Evolutionary conservation across 2,113 vertebrate genomes (phyloP), one percentile per base, ranked within the genome.

Genomic region (Cettia cetti): DNA sequence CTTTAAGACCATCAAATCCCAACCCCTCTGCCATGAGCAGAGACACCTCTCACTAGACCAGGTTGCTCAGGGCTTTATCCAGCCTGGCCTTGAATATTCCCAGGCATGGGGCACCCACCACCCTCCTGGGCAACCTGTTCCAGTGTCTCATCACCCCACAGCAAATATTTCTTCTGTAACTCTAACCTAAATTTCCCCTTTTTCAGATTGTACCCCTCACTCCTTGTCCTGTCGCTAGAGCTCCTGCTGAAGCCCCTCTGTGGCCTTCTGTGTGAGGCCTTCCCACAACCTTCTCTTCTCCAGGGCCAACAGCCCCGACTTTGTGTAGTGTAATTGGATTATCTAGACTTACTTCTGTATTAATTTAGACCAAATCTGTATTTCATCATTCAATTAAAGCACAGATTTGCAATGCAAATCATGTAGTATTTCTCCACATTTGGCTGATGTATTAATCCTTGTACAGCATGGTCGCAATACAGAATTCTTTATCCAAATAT

Each of bases 1-100:
- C 9, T 39, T 39, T 15, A 30, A 60, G 4, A 18, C 20, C 33
- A 26, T 1, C 7, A 9, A n/a, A 23, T 24, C 15, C 37, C 27
- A 7, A 1, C 1, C 0, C 4, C 3, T 8, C 45, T n/a, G 44
- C 37, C 16, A 7, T 15, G 9, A 23, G 7, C 69, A 82, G 30
- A 3, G 45, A n/a, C 7, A 18, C 2, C 6, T 66, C 28, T 39
- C 39, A 5, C 28, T 4, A 30, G 28, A 47, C 11, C 39, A 53
- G 11, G 23, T 5, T 26, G 9, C 9, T 66, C 45, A 39, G 47
- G 20, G 11, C 7, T 27, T 75, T 20, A 39, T 30, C 69, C 60
- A 66, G 2, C 8, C 8, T 15, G 33, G 1, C 15, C 33, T 39
- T 8, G 28, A 39, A 14, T 2, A 1, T 16, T 14, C 8, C 28